phyloP scores from a whole-genome alignment of 2,888 invertebrate genomes.

The Heterodera filipjevi region DNA sequence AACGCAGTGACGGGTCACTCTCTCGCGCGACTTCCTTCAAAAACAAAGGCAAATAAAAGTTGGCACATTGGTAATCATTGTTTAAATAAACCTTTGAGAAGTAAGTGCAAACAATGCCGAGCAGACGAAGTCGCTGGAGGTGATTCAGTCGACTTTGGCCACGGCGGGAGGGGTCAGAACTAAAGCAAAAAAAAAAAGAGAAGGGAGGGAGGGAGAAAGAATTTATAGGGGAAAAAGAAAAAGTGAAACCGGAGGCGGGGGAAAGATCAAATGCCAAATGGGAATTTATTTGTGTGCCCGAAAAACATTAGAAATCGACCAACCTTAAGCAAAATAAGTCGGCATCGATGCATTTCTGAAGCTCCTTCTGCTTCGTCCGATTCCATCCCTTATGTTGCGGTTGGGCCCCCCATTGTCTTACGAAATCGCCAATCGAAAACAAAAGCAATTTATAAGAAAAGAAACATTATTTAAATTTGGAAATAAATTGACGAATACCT shows the following conservation, averaged over 20 bases:
- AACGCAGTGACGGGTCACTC: slow-evolving; percentile 25
- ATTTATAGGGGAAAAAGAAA: not conserved
- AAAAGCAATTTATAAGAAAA: not conserved
- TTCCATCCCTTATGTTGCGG: slow-evolving; percentile 28
- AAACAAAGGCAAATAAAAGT: not conserved
- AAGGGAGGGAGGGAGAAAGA: too few relatives aligned
- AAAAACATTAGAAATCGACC: too few relatives aligned
- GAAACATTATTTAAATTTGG: not conserved
- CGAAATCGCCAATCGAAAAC: slow-evolving; percentile 29
- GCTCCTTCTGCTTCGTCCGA: slow-evolving; percentile 27
- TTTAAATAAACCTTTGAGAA: slow-evolving; percentile 22
- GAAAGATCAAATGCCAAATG: not conserved
- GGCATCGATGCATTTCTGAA: slow-evolving; percentile 27
- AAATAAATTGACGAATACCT: not conserved
- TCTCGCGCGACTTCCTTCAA: slow-evolving; percentile 27
- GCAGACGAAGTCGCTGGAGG: slow-evolving; percentile 28
- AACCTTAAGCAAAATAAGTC: slow-evolving; percentile 32
- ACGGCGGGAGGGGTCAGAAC: not conserved
- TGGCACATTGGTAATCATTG: too few relatives aligned
- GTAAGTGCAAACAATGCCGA: slow-evolving; percentile 31
- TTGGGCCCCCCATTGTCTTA: slow-evolving; percentile 18
- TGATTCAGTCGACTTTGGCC: slow-evolving; percentile 27
- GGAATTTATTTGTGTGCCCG: too few relatives aligned
- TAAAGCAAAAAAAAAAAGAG: not conserved
- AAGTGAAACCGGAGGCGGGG: not conserved